Percentiles rank a stretch among this genome's conserved stretches.
These are phyloP conservation scores for Argyra leucocephala DNA, from an alignment of 2,888 invertebrate species.

Conservation along the genomic window DNA sequence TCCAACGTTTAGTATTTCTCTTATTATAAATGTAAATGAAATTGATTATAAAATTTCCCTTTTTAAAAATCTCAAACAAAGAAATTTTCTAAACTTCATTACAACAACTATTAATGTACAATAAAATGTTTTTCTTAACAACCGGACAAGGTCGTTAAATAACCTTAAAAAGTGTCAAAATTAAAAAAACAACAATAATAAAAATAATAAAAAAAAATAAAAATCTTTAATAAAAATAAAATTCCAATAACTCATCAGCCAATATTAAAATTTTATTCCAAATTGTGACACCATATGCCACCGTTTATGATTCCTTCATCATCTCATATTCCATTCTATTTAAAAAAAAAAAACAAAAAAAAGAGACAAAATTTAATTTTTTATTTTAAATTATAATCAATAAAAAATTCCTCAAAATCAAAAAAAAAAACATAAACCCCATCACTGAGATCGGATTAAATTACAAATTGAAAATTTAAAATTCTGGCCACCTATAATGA, in stretches of 20 bases:
- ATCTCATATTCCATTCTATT: background rate
- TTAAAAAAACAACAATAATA: background rate
- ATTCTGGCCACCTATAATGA: background rate
- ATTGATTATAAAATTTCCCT: too few species aligned
- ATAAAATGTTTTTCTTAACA: too few species aligned
- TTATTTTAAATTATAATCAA: background rate
- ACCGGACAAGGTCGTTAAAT: constrained; percentile 4
- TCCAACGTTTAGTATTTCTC: too few species aligned
- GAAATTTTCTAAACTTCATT: too few species aligned
- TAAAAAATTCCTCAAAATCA: background rate
- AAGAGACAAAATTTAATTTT: background rate
- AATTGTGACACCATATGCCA: constrained; percentile 1
- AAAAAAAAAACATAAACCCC: background rate
- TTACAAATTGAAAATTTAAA: background rate
- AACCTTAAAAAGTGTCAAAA: constrained; percentile 4
- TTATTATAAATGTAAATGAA: too few species aligned
- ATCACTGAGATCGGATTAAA: background rate
- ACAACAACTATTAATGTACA: too few species aligned
- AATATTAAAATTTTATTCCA: background rate
- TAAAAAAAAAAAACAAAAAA: too few species aligned
- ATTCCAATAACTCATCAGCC: background rate
- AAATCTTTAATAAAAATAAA: too few species aligned
- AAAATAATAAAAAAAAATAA: too few species aligned
- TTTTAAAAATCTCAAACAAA: too few species aligned
- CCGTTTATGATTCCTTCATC: background rate